These are phyloP conservation scores for Heliconius hewitsoni DNA, from an alignment of 1,140 invertebrate genomes.

Conservation along the genomic window DNA sequence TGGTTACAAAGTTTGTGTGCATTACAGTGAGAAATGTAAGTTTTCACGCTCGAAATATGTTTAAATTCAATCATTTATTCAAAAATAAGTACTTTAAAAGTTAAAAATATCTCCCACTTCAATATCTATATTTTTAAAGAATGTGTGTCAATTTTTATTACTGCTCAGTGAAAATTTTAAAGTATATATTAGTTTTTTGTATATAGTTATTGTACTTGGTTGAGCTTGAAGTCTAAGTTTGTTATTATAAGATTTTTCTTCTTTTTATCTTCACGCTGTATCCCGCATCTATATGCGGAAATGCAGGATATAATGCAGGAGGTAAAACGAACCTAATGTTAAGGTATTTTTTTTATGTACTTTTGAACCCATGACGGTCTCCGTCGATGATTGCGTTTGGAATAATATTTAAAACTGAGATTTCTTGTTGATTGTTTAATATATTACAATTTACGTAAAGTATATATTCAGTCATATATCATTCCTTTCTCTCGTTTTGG, in stretches of 20 bases:
- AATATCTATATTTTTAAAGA: slow-evolving; percentile 16
- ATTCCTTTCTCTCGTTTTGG: no score
- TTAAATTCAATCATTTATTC: slow-evolving; percentile 48
- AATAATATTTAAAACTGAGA: no score
- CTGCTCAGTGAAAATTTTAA: neutral
- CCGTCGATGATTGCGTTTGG: no score
- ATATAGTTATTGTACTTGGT: neutral
- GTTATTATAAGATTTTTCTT: neutral
- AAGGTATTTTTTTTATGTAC: no score
- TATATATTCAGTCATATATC: no score
- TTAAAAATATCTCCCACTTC: slow-evolving; percentile 31
- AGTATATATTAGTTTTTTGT: neutral
- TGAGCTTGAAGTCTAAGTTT: neutral
- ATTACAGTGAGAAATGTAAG: slow-evolving; percentile 44
- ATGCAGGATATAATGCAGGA: no score
- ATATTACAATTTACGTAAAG: no score
- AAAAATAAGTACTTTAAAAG: slow-evolving; percentile 38
- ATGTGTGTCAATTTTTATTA: slow-evolving; percentile 22
- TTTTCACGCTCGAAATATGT: slow-evolving; percentile 43
- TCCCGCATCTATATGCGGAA: neutral
- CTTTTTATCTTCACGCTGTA: neutral
- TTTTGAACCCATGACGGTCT: no score
- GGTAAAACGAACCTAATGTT: no score
- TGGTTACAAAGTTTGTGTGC: slow-evolving; percentile 36
- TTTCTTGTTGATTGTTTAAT: no score